Evolutionary conservation across 2,888 invertebrate genomes (phyloP).

Genomic region (Cheilosia pagana): DNA sequence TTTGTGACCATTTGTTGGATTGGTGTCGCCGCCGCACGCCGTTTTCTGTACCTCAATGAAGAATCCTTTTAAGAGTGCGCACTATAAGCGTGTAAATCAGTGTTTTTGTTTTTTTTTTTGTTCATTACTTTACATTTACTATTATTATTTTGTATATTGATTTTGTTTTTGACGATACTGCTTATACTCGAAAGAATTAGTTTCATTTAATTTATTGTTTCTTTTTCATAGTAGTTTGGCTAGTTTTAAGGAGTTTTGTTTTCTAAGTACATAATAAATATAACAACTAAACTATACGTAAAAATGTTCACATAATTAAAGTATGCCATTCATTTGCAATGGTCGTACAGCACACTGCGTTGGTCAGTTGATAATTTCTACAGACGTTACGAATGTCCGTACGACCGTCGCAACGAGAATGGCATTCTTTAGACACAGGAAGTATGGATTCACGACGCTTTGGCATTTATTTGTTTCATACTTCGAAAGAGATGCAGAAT

Average conservation of each 20-base stretch:
- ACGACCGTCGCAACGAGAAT: too few species aligned
- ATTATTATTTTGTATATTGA: slow-evolving; percentile 9
- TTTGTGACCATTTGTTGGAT: not conserved
- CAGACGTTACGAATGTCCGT: too few species aligned
- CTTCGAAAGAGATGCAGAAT: too few species aligned
- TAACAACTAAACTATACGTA: too few species aligned
- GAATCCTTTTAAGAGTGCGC: slow-evolving; percentile 18
- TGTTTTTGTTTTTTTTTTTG: not conserved
- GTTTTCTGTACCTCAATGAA: slow-evolving; percentile 11
- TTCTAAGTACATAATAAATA: slow-evolving; percentile 3
- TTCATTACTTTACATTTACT: slow-evolving; percentile 6
- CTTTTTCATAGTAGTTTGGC: slow-evolving; percentile 11
- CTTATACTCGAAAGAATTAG: slow-evolving; percentile 36
- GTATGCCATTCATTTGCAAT: too few species aligned
- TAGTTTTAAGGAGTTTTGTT: slow-evolving; percentile 17
- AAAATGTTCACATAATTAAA: too few species aligned
- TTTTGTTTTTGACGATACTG: slow-evolving; percentile 17
- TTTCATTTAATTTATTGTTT: slow-evolving; percentile 38
- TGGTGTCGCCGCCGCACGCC: not conserved
- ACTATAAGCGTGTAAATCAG: not conserved
- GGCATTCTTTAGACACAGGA: too few species aligned
- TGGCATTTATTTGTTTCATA: too few species aligned
- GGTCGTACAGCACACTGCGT: too few species aligned
- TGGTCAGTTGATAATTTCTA: too few species aligned
- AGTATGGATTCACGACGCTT: too few species aligned